phyloP scores from a whole-genome alignment of 1,140 invertebrate genomes.

The Macrotrachela quadricornifera region DNA sequence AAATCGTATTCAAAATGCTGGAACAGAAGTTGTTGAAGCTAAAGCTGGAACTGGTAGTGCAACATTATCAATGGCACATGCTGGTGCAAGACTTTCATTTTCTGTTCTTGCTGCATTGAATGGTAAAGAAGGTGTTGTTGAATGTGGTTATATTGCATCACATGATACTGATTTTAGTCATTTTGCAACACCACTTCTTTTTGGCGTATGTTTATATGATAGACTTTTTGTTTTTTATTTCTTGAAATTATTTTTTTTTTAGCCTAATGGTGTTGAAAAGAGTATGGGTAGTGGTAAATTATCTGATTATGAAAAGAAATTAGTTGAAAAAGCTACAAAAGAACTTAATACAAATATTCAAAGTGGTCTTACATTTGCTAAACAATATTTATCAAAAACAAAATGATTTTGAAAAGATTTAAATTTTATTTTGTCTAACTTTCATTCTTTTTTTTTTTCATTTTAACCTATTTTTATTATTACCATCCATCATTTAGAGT shows the following conservation, averaged over 20 bases:
- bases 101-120: constrained; percentile 54
- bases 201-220: constrained; percentile 44
- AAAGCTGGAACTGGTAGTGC: constrained; percentile 95
- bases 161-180: constrained; percentile 49
- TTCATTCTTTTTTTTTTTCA: too few species aligned
- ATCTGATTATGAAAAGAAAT: constrained; percentile 57
- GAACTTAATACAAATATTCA: constrained; percentile 85
- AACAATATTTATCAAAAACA: background rate
- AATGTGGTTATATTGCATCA: constrained; percentile 79
- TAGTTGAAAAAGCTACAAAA: constrained; percentile 66
- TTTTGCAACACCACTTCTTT: constrained; percentile 74
- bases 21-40: constrained; percentile 95
- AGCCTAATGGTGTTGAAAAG: constrained; percentile 73
- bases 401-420: too few species aligned
- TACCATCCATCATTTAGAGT: too few species aligned
- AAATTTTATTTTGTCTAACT: too few species aligned
- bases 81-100: constrained; percentile 69
- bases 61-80: constrained; percentile 96
- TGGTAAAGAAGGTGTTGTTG: constrained; percentile 65
- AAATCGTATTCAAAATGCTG: constrained; percentile 52
- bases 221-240: background rate
- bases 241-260: constrained; percentile 15
- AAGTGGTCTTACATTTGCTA: constrained; percentile 60
- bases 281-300: constrained; percentile 77
- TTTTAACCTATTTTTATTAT: too few species aligned